Base-by-base conservation (phyloP, 2,113 vertebrate genomes). In the Leiothrix lutea region DNA sequence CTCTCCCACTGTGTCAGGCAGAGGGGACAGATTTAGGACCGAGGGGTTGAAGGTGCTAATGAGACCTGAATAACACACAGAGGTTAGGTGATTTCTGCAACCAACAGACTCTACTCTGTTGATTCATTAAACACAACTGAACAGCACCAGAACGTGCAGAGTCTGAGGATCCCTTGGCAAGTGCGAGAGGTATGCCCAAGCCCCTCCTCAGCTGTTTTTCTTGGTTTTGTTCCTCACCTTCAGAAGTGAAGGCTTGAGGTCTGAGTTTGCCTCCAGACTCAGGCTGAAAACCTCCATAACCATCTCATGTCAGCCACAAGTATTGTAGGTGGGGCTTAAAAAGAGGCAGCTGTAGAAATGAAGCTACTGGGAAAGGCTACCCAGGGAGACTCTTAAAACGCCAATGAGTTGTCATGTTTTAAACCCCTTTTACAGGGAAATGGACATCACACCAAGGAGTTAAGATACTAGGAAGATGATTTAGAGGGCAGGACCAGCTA, bases 41-140 rank as follows among this genome's bases (percentile, higher is more conserved):
- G 67, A 96, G n/a, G 97, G 97, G 60, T 40, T 98, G 96, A 98
- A 98, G 36, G 65, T 70, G 72, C 92, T 88, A 58, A 98, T 56
- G 77, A 98, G 65, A 56, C 62, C 98, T 98, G 95, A 95, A 96
- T 62, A 91, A 84, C 48, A 95, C 5, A 62, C 19, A 64, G 8
- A 48, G 21, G 48, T 97, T 80, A 96, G 66, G 36, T 0, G 0
- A 66, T 23, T 88, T 40, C 48, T 64, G 50, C n/a, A 21, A 14
- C n/a, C 35, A 33, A 16, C 3, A 17, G 9, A 64, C 25, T 56
- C 29, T 44, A 31, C 28, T 72, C 66, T 93, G 23, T 16, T 6
- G 2, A 24, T 54, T 80, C 38, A 35, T 18, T 54, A 64, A 82
- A 56, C 14, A 44, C 10, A 44, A 45, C 2, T 17, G 31, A 69